Conservation (phyloP, 2,888 invertebrate species). For the Diadegma fenestrale region DNA sequence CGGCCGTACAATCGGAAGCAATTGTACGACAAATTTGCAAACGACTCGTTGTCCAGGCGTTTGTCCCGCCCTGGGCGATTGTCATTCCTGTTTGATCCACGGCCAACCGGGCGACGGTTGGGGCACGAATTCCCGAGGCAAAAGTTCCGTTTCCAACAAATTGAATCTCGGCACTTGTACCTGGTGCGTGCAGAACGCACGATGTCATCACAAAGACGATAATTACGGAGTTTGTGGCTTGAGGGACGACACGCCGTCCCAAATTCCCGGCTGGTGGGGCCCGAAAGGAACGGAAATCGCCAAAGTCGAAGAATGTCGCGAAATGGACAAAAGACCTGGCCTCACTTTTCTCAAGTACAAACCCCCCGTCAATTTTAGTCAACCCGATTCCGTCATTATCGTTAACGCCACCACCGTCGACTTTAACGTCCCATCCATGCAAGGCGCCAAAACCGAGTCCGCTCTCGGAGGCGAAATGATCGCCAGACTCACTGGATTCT, state of each 20-base stretch:
- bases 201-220: constrained; percentile 95
- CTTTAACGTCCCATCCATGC: constrained; percentile 90
- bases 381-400: constrained; percentile 95
- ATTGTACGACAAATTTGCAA: constrained; percentile 95
- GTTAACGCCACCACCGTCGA: constrained; percentile 94
- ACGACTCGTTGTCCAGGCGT: constrained; percentile 95
- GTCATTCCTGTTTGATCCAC: constrained; percentile 95
- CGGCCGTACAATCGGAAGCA: constrained; percentile 93
- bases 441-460: constrained; percentile 89
- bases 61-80: constrained; percentile 95
- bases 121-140: constrained; percentile 82
- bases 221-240: constrained; percentile 93
- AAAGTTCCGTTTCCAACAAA: constrained; percentile 90
- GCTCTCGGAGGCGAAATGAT: constrained; percentile 90
- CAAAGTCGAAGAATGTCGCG: constrained; percentile 91
- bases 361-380: constrained; percentile 93
- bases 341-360: constrained; percentile 95
- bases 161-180: constrained; percentile 92
- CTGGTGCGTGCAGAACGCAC: constrained; percentile 97
- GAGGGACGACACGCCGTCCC: constrained; percentile 92
- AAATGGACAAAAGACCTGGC: constrained; percentile 93
- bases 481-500: constrained; percentile 92
- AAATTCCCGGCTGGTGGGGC: constrained; percentile 96
- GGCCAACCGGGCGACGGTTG: constrained; percentile 87
- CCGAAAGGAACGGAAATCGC: constrained; percentile 91